These are phyloP conservation scores for Marisa cornuarietis DNA, from an alignment of 1,140 invertebrate species.

Conservation along the genomic window DNA sequence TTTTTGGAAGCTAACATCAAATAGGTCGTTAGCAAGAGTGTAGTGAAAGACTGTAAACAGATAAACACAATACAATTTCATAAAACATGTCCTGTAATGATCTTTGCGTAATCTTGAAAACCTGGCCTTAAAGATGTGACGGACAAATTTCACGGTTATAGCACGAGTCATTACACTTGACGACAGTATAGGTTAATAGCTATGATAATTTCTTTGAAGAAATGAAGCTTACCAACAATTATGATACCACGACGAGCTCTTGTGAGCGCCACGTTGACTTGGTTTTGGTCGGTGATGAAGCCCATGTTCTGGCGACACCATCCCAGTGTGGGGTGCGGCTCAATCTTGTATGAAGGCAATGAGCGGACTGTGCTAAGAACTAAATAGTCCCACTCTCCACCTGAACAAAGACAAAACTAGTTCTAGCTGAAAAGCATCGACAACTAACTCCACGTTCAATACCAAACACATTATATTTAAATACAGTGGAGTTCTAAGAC, in stretches of 20 bases:
- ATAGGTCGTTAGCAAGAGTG: no score
- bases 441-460: neutral
- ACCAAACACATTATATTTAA: no score
- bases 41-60: no score
- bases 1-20: no score
- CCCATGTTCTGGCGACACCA: constrained; percentile 56
- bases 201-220: neutral
- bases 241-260: constrained; percentile 55
- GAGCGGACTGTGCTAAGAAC: constrained; percentile 48
- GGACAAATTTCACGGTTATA: neutral
- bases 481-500: no score
- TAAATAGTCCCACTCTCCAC: constrained; percentile 54
- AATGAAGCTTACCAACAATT: constrained; percentile 50
- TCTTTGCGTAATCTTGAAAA: neutral
- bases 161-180: neutral
- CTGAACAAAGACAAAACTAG: constrained; percentile 25
- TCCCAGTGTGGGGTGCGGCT: constrained; percentile 44
- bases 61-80: no score
- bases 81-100: no score
- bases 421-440: neutral
- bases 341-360: constrained; percentile 47
- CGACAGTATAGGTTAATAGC: neutral
- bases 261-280: constrained; percentile 58
- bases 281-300: constrained; percentile 56
- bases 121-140: neutral